A percentile compares a stretch with the other conserved stretches of the same genome.
Conservation (phyloP, 2,113 vertebrate genomes). For the Bufo gargarizans region DNA sequence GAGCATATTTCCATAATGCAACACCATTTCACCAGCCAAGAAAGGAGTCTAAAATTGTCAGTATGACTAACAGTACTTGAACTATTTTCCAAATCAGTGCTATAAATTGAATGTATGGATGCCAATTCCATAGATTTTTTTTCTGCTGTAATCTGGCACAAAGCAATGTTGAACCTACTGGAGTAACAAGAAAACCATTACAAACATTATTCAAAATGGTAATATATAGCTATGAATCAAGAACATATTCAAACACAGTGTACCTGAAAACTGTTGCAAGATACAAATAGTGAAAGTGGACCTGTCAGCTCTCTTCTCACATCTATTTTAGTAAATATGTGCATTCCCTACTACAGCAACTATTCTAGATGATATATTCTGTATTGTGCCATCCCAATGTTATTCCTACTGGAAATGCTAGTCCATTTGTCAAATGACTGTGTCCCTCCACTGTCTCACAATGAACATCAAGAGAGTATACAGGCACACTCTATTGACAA, state of each 20-base stretch:
- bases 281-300: no score
- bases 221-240: neutral
- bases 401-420: no score
- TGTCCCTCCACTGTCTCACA: no score
- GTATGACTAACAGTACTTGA: conserved; percentile 35
- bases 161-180: neutral
- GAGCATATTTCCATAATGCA: conserved; percentile 56
- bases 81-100: conserved; percentile 39
- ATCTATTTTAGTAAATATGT: no score
- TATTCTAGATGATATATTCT: no score
- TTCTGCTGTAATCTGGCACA: conserved; percentile 13
- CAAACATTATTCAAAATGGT: neutral
- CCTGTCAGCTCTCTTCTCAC: no score
- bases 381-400: no score
- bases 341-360: no score
- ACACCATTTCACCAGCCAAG: conserved; percentile 47
- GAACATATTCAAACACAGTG: neutral
- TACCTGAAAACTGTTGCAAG: neutral
- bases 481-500: no score
- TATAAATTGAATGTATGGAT: conserved; percentile 23
- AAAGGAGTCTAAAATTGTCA: conserved; percentile 31
- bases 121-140: conserved; percentile 22
- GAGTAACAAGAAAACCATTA: neutral
- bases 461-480: no score
- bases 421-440: no score